phyloP scores from a whole-genome alignment of 2,113 vertebrate genomes.

The Dryoscopus gambensis region DNA sequence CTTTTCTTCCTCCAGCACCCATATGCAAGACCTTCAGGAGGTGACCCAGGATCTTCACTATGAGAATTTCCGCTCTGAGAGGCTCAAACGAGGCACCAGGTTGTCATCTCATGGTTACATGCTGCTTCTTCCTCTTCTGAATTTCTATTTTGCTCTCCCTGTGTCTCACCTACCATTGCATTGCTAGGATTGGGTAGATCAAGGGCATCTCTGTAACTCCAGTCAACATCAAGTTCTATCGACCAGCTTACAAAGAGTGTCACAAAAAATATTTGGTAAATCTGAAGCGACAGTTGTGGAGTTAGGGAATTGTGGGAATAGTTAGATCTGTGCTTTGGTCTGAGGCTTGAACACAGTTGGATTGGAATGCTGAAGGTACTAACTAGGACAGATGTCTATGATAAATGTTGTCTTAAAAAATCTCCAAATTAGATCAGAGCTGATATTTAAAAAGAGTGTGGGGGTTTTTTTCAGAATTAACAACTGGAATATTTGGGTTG shows the following conservation, averaged over 20 bases:
- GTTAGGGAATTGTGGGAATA: neutral
- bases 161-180: neutral
- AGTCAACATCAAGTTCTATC: neutral
- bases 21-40: constrained; percentile 99
- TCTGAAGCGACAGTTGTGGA: neutral
- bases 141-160: constrained; percentile 55
- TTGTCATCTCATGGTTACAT: constrained; percentile 76
- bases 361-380: neutral
- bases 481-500: neutral
- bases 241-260: neutral
- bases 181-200: neutral
- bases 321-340: neutral
- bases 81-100: constrained; percentile 95
- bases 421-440: neutral
- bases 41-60: constrained; percentile 99
- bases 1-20: constrained; percentile 77
- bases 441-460: neutral
- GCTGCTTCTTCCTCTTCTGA: constrained; percentile 76
- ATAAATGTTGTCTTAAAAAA: neutral
- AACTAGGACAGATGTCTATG: neutral
- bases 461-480: neutral
- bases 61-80: constrained; percentile 97
- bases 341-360: neutral
- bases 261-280: neutral
- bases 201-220: neutral